phyloP scores from a whole-genome alignment of 2,797 vertebrate genomes.

The Enteromius fasciolatus region DNA sequence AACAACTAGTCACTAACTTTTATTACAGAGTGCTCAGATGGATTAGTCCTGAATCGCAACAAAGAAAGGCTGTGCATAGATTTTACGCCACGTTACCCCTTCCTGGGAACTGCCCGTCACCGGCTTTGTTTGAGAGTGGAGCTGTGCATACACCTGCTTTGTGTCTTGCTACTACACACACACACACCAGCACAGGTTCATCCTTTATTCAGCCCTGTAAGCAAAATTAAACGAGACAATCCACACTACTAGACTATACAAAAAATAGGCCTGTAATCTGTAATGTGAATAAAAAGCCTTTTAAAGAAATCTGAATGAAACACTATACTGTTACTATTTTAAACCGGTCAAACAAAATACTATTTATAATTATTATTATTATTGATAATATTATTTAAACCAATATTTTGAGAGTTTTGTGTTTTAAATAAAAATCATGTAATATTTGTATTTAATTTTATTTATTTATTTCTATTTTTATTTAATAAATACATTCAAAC shows the following conservation, averaged over 20 bases:
- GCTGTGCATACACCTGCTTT: constrained; percentile 63
- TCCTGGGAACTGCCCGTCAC: constrained; percentile 63
- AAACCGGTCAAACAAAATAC: neutral
- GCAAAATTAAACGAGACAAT: constrained; percentile 27
- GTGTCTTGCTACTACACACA: constrained; percentile 44
- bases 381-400: neutral
- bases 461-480: neutral
- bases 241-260: constrained; percentile 15
- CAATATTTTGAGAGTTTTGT: neutral
- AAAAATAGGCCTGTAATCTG: neutral
- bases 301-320: neutral
- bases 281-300: neutral
- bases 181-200: constrained; percentile 20
- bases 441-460: neutral
- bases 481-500: neutral
- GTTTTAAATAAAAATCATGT: neutral
- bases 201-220: constrained; percentile 25
- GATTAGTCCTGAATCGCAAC: constrained; percentile 63
- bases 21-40: constrained; percentile 61
- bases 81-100: constrained; percentile 66
- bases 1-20: constrained; percentile 62
- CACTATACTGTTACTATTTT: neutral
- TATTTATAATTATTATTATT: neutral
- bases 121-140: constrained; percentile 51
- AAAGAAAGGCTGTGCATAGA: constrained; percentile 64